These are phyloP conservation scores for Julus scandinavius DNA, from an alignment of 2,888 invertebrate genomes.

Conservation along the genomic window DNA sequence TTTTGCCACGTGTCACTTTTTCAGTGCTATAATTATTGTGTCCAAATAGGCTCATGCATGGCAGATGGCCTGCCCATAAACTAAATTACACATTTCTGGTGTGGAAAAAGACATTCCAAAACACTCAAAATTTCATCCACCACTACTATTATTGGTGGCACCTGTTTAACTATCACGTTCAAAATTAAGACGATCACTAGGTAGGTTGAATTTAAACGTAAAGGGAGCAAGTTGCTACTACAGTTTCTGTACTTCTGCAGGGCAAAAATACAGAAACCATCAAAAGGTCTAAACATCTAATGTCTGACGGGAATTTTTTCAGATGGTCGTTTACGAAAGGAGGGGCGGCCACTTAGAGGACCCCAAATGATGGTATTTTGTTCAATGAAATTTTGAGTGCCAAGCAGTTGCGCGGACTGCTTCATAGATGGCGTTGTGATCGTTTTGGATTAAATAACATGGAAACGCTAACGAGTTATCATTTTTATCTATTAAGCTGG, in stretches of 20 bases:
- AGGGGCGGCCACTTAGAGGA: too few relatives aligned
- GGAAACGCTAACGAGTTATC: too few relatives aligned
- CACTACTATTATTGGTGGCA: constrained; percentile 7
- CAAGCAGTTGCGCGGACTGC: too few relatives aligned
- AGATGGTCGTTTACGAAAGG: too few relatives aligned
- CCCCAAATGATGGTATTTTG: too few relatives aligned
- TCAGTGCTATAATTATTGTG: constrained; percentile 21
- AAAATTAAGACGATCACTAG: background rate
- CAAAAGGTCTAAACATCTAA: too few relatives aligned
- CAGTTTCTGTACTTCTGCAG: too few relatives aligned
- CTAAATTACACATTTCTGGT: constrained; percentile 37
- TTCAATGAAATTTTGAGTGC: too few relatives aligned
- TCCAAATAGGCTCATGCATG: constrained; percentile 2
- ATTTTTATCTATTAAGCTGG: too few relatives aligned
- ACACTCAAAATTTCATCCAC: constrained; percentile 17
- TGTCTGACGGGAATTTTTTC: too few relatives aligned
- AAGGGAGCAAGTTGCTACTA: background rate
- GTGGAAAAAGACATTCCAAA: constrained; percentile 42
- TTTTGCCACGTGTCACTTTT: constrained; percentile 13
- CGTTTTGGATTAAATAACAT: too few relatives aligned
- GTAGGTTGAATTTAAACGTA: background rate
- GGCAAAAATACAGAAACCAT: background rate
- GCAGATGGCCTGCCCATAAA: constrained; percentile 9
- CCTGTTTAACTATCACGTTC: constrained; percentile 28
- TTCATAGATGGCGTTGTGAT: too few relatives aligned